Conservation (phyloP, 2,113 vertebrate genomes). For the Piaya cayana region DNA sequence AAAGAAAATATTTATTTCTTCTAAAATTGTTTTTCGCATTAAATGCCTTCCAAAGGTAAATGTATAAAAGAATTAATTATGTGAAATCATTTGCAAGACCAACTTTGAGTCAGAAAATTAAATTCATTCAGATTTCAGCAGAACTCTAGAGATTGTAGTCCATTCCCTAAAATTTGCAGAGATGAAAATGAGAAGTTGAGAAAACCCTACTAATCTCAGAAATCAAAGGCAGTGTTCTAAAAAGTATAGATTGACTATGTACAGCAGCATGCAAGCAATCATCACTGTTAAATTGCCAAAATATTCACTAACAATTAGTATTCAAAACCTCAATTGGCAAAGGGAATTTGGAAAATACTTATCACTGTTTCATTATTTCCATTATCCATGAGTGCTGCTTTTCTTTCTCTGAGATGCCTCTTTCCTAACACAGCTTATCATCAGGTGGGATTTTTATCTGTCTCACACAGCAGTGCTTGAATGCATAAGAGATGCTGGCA, state of each 20-base stretch:
- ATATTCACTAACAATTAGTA: not conserved
- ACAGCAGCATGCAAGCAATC: not conserved
- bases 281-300: not conserved
- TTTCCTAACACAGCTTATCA: not conserved
- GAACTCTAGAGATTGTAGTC: not conserved
- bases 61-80: not conserved
- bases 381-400: not conserved
- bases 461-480: not conserved
- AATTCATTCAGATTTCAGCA: slow-evolving; percentile 6
- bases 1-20: not conserved
- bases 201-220: not conserved
- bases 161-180: not conserved
- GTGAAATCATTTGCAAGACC: not conserved
- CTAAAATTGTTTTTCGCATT: not conserved
- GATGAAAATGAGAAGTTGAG: not conserved
- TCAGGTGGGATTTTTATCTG: not conserved
- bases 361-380: not conserved
- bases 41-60: not conserved
- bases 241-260: not conserved
- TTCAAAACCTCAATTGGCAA: not conserved
- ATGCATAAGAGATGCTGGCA: not conserved
- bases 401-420: not conserved
- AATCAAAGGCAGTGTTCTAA: not conserved
- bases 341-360: not conserved
- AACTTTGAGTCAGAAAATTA: not conserved